These are phyloP conservation scores for Anoncus sp. DNA, from an alignment of 2,888 invertebrate species.

Conservation along the genomic window DNA sequence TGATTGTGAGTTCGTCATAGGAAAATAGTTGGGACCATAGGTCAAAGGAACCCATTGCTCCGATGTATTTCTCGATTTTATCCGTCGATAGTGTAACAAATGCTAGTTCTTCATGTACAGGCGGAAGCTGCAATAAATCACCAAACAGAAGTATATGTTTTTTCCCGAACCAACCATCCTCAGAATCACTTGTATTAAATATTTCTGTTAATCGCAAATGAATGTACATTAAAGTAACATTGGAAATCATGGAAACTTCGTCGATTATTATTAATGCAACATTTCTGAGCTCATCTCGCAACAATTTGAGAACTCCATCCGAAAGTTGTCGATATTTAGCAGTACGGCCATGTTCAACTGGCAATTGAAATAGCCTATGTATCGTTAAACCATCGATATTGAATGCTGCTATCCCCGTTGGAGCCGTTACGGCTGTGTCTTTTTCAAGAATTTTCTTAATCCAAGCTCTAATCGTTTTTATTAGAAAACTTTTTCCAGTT, in stretches of 20 bases:
- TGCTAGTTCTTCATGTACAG: conserved; percentile 70
- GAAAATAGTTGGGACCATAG: conserved; percentile 71
- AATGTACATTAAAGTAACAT: conserved; percentile 62
- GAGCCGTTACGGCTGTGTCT: conserved; percentile 72
- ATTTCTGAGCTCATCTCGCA: conserved; percentile 48
- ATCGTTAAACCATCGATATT: conserved; percentile 75
- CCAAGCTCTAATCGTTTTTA: conserved; percentile 69
- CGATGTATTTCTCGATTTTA: conserved; percentile 65
- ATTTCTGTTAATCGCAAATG: conserved; percentile 68
- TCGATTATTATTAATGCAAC: conserved; percentile 70
- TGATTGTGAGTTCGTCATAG: conserved; percentile 71
- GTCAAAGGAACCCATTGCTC: conserved; percentile 65
- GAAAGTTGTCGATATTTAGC: not conserved
- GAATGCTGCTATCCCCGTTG: conserved; percentile 48
- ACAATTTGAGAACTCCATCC: not conserved
- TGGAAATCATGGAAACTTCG: conserved; percentile 49
- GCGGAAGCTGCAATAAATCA: conserved; percentile 73
- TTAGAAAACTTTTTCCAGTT: conserved; percentile 48
- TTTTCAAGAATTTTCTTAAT: conserved; percentile 65
- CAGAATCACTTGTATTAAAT: conserved; percentile 67
- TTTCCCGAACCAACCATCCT: conserved; percentile 72
- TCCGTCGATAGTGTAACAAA: conserved; percentile 66
- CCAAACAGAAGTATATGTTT: conserved; percentile 70
- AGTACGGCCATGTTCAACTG: not conserved
- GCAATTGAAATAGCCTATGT: conserved; percentile 66